Base-by-base conservation (phyloP, 2,888 invertebrate species). In the Apamea anceps region DNA sequence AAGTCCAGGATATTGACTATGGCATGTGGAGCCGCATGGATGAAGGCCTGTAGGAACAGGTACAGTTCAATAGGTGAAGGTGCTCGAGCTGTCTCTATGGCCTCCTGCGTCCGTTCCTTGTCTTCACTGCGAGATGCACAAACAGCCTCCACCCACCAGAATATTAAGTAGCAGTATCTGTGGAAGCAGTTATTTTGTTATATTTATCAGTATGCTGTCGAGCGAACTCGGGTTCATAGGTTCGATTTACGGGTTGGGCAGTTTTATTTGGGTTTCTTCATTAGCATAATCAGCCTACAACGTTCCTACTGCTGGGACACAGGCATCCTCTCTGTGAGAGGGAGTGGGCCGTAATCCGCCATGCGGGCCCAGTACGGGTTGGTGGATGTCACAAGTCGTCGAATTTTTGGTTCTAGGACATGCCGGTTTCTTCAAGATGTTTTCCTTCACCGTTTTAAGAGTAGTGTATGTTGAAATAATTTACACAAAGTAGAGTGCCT, bases 21-120 rank as follows among this genome's bases (percentile, higher is more conserved):
- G 97, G 98, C 87, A 93, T 98, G 98, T 0, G 98, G 98, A 1
- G 98, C 98, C 4, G 98, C 97, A 91, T 98, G 98, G 18, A 98
- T 95, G 94, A 98, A 98, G 3, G 98, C 98, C 93, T 98, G 98
- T 21, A 98, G 96, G 89, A 98, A 98, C 75, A 98, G 97, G 91
- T 98, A 98, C 57, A 98, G 95, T 92, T 98, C 98, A 87, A 98
- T 97, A n/a, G 98, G 97, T 42, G 98, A 98, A 1, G 98, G 98
- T 75, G 97, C 97, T 42, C 97, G 97, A 10, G 98, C 97, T 79
- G 96, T 95, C 15, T 95, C 90, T 70, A 98, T 92, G 21, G 98
- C 98, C 82, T 98, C 97, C 89, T 96, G 95, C 25, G 97, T 97
- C 82, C 97, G 97, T 63, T 97, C 96, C 65, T 98, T 97, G 84